Evolutionary conservation across 2,113 vertebrate species (phyloP), one percentile per base, ranked within the genome.

Genomic region (Meles meles): DNA sequence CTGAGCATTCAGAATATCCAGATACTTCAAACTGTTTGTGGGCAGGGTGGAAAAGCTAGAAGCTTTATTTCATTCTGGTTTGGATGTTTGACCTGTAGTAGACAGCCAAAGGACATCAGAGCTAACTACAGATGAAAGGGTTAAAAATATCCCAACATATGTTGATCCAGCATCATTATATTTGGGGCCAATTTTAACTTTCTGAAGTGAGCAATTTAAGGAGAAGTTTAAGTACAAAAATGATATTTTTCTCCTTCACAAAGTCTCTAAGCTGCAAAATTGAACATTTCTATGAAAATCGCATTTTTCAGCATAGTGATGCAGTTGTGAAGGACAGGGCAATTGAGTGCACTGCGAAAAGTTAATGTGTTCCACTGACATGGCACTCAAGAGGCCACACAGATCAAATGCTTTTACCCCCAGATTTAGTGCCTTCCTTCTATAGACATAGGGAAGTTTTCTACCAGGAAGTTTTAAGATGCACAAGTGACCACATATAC

Each of bases 231-330:
- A 90, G 80, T 90, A 84, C 91, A 74, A 88, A 96, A 97, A 81
- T 85, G 49, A 85, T 94, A 85, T 63, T 93, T 96, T 90, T 39
- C 55, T 9, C 49, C 76, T 97, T 94, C 80, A 90, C 63, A 95
- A 95, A 92, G 52, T 95, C 63, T 98, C 74, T 90, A 96, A 96
- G 93, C 92, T 94, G 71, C 29, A 96, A 96, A 98, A 93, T 95
- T 96, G 90, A 95, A 93, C 94, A 88, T 90, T 98, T 98, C 76
- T 97, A 88, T 96, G 97, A 96, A 96, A 98, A 97, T 97, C 92
- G 90, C 96, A 96, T 98, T 98, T 98, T 94, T 96, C 80, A 95
- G 97, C 83, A 93, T 85, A 96, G 94, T 90, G 86, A 89, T 96
- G 88, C 34, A 55, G 65, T 86, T 94, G 88, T 92, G 94, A 96